Conservation (phyloP, 1,140 invertebrate genomes). For the Eubasilissa regina region DNA sequence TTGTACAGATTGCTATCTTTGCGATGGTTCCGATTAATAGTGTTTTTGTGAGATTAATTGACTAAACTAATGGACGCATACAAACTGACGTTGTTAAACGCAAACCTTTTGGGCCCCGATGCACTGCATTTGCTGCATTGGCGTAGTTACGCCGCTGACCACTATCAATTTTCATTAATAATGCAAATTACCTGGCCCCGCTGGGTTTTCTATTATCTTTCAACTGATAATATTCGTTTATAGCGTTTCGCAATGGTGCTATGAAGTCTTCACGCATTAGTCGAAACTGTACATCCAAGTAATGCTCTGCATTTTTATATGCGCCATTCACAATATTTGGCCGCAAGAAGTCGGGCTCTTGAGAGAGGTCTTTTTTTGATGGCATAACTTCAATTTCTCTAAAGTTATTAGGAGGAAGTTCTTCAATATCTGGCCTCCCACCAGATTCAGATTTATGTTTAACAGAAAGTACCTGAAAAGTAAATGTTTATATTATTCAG, state of each 20-base stretch:
- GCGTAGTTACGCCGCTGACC: too few species aligned
- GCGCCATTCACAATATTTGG: conserved; percentile 75
- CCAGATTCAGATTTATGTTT: not conserved
- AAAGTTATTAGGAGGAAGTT: conserved; percentile 33
- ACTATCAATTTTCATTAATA: too few species aligned
- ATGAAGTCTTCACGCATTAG: conserved; percentile 84
- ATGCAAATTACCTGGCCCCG: conserved; percentile 43
- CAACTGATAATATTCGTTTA: conserved; percentile 63
- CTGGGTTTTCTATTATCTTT: conserved; percentile 35
- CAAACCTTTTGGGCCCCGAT: too few species aligned
- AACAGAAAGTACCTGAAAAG: not conserved
- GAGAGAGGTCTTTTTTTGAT: conserved; percentile 58
- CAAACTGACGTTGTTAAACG: too few species aligned
- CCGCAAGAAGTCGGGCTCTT: conserved; percentile 67
- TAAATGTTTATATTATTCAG: not conserved
- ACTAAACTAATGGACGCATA: too few species aligned
- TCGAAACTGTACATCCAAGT: conserved; percentile 85
- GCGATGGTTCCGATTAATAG: too few species aligned
- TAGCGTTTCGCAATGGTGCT: conserved; percentile 73
- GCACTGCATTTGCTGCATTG: too few species aligned
- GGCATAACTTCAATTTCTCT: conserved; percentile 59
- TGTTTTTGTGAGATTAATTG: too few species aligned
- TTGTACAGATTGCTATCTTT: too few species aligned
- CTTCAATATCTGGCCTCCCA: not conserved
- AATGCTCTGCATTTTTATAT: conserved; percentile 79